phyloP scores from a whole-genome alignment of 37 sponge, comb jelly and placozoan species.

The Ianthella basta region DNA sequence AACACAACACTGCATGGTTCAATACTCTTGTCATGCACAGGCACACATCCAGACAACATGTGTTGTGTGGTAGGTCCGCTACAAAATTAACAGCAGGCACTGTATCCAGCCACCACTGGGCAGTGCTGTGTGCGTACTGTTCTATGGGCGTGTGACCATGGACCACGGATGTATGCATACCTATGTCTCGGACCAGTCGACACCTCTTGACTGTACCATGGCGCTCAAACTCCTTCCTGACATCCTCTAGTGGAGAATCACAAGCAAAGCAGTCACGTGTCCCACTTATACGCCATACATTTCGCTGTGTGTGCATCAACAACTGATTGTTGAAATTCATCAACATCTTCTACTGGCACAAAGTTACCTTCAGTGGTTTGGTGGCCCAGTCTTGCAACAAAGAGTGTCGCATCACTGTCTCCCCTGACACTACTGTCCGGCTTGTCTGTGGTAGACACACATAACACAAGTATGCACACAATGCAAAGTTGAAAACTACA shows the following conservation, averaged over 20 bases:
- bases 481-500: background rate
- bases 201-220: slow-evolving; percentile 78
- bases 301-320: background rate
- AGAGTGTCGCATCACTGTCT: slow-evolving; percentile 66
- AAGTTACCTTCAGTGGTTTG: slow-evolving; percentile 77
- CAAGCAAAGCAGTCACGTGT: background rate
- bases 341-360: background rate
- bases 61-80: no score
- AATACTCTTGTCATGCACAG: no score
- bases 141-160: no score
- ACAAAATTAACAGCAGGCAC: no score
- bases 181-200: slow-evolving; percentile 88
- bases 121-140: no score
- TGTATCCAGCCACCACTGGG: no score
- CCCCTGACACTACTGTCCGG: slow-evolving; percentile 62
- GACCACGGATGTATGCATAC: slow-evolving; percentile 34
- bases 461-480: background rate
- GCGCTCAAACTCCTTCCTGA: slow-evolving; percentile 69
- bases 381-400: slow-evolving; percentile 80
- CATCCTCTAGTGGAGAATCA: slow-evolving; percentile 33
- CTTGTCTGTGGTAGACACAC: slow-evolving; percentile 44
- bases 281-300: background rate
- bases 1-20: no score
- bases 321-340: background rate
- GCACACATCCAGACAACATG: no score